phyloP scores from a whole-genome alignment of 1,140 invertebrate genomes.

The Caenorhabditis remanei region DNA sequence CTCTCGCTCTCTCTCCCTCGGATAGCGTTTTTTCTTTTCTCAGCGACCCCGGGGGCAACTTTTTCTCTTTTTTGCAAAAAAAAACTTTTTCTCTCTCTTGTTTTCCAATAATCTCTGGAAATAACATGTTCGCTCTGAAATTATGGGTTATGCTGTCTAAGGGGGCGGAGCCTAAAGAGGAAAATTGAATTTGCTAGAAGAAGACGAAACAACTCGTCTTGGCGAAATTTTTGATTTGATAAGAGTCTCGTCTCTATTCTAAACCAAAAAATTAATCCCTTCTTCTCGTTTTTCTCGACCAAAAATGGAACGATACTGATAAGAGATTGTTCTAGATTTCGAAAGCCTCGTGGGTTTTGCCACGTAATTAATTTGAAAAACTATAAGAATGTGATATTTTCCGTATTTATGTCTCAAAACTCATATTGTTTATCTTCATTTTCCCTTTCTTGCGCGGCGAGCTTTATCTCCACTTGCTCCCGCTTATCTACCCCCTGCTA shows the following conservation, averaged over 20 bases:
- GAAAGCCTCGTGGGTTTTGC: not conserved
- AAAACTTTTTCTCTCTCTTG: slow-evolving; percentile 13
- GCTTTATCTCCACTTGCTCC: too few species aligned
- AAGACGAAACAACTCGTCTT: not conserved
- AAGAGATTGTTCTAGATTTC: not conserved
- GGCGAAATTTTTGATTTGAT: not conserved
- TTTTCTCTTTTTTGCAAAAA: slow-evolving; percentile 1
- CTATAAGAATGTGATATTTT: not conserved
- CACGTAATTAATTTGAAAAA: not conserved
- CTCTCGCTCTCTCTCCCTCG: not conserved
- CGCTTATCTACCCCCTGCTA: too few species aligned
- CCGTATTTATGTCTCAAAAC: too few species aligned
- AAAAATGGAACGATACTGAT: slow-evolving; percentile 23
- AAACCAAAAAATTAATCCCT: slow-evolving; percentile 44
- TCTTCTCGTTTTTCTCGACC: not conserved
- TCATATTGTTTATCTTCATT: too few species aligned
- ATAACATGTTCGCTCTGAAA: slow-evolving; percentile 6
- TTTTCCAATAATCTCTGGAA: not conserved
- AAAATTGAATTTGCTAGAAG: not conserved
- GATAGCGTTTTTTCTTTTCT: not conserved
- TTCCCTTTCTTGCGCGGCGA: too few species aligned
- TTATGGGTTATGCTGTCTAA: not conserved
- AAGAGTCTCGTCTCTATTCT: not conserved
- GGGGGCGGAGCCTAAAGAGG: not conserved
- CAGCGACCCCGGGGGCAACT: slow-evolving; percentile 10